phyloP scores from a whole-genome alignment of 2,888 invertebrate species.

The Brachypalpus laphriformis region DNA sequence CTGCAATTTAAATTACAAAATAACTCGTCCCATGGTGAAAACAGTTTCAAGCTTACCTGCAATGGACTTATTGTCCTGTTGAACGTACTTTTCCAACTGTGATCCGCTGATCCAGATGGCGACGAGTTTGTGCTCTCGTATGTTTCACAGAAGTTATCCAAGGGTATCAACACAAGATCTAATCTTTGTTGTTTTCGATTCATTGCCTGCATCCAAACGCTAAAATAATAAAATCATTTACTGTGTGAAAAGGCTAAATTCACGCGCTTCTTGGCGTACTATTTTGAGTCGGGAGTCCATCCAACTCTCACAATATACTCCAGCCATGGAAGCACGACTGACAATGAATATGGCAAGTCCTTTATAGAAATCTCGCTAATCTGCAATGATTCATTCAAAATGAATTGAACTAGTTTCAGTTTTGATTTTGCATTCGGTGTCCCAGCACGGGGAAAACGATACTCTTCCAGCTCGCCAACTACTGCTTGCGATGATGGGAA shows the following conservation, averaged over 20 bases:
- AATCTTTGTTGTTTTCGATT: conserved; percentile 93
- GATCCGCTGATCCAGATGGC: conserved; percentile 81
- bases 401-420: conserved; percentile 93
- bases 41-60: conserved; percentile 77
- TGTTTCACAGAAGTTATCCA: conserved; percentile 88
- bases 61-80: conserved; percentile 80
- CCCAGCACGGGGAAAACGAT: conserved; percentile 93
- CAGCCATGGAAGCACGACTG: conserved; percentile 94
- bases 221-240: conserved; percentile 79
- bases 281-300: conserved; percentile 96
- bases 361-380: conserved; percentile 90
- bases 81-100: conserved; percentile 82
- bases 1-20: conserved; percentile 67
- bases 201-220: conserved; percentile 96
- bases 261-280: conserved; percentile 86
- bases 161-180: conserved; percentile 91
- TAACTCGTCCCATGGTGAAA: not conserved
- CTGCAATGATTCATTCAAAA: conserved; percentile 85
- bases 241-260: not conserved
- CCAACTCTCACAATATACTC: conserved; percentile 98
- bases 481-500: conserved; percentile 92
- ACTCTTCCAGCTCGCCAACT: conserved; percentile 92
- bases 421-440: conserved; percentile 95
- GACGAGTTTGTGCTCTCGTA: conserved; percentile 83
- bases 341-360: conserved; percentile 90